Base-by-base conservation (phyloP, 2,113 vertebrate genomes). In the Platichthys flesus region DNA sequence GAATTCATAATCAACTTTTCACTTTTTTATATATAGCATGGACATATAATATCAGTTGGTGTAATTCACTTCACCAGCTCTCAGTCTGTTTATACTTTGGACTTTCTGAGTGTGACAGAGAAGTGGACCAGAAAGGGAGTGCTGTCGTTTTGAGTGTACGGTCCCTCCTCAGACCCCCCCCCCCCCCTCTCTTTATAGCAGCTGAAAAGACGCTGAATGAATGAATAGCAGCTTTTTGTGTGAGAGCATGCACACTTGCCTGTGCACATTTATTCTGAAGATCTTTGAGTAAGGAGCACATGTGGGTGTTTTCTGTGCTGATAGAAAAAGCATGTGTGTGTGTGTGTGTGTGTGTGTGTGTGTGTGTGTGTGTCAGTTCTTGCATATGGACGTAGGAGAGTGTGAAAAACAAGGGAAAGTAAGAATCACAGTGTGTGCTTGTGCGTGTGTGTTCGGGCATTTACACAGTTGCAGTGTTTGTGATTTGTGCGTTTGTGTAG, bases 91-190 rank as follows among this genome's bases (percentile, higher is more conserved):
- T 63, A 58, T 51, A 12, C 42, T 28, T 71, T 26, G 16, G 67
- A 78, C 42, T 8, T 80, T 76, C 31, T n/a, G 16, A 72, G 80
- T 86, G 82, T 82, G 86, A 87, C 82, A 76, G 81, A 84, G 74
- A 82, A 78, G 66, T 85, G 79, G 79, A 87, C 84, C 78, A 77
- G 67, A 68, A 85, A 67, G 68, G 40, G 55, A 83, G 52, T 18
- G 62, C 73, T 88, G 91, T 91, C 86, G 73, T 85, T 84, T 86
- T 75, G 81, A 89, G 86, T 82, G 66, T 82, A 86, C 69, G 79
- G 58, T 79, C 76, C 63, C 61, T 80, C 71, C 74, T 88, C 87
- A 82, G 67, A 54, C 51, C 18, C 51, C 51, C 51, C 51, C 51
- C 20, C 51, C 20, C 20, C 51, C 20, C 51, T 7, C 20, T 2